Base-by-base conservation (phyloP, 2,888 invertebrate genomes). In the Busseola fusca region DNA sequence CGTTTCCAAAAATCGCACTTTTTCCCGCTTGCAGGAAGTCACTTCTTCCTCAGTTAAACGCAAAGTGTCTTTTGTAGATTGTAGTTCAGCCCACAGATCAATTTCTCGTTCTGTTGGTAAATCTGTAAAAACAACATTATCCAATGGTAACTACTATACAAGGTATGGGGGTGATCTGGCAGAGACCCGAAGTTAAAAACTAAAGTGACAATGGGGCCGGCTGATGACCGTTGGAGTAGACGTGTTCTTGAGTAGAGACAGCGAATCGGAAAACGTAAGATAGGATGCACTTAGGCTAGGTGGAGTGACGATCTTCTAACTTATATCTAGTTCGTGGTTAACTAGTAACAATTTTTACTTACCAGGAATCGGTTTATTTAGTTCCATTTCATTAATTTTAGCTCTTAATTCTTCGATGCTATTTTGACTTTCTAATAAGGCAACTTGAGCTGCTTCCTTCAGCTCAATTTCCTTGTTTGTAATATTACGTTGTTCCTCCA, bases 91-190 rank as follows among this genome's bases (percentile, higher is more conserved):
- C 93, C 93, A 93, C 69, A 95, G 82, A 79, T 94, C 93, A 89
- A 95, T 93, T 88, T 95, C 95, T 84, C 93, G 89, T 88, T 93
- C 93, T 40, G 93, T 93, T 52, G 94, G 94, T 67, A 93, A 85
- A 80, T 94, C 95, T 95, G 73, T 58, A 88, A 87, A 52, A 42
- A 59, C 69, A 40, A 60, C 30, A 74, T 56, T 27, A 45, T 60
- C 68, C 48, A 14, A 30, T 5, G 10, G 16, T 48, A 37, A 45
- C 14, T 16, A 66, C 10, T 45, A 9, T 21, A 48, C 48, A 21
- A 48, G 48, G 2, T 50, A n/a, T n/a, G 10, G 48, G 10, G 10
- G 48, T 12, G 48, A 50, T n/a, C 48, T 1, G 48, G n/a, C 48
- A 50, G 48, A 12, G n/a, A n/a, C n/a, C n/a, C n/a, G n/a, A n/a